Evolutionary conservation across 37 sponge, comb jelly and placozoan species (phyloP).

Genomic region (Mnemiopsis leidyi): DNA sequence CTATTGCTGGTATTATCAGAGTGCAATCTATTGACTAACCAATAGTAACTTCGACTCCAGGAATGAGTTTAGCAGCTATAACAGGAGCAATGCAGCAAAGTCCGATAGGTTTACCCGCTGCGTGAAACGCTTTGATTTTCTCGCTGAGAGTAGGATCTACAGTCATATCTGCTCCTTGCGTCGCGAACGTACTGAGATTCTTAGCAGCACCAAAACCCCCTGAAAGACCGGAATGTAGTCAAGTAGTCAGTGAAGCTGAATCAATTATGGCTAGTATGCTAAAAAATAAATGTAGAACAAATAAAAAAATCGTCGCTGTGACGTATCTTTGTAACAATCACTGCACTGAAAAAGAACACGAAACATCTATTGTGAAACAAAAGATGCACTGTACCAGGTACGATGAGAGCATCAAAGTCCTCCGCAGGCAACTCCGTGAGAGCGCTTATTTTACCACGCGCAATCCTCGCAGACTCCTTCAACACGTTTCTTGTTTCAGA

Average conservation of each 20-base stretch:
- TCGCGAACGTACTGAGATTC: slow-evolving; percentile 81
- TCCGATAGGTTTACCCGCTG: slow-evolving; percentile 82
- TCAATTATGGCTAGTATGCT: too few species aligned
- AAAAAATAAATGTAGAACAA: too few species aligned
- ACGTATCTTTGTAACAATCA: too few species aligned
- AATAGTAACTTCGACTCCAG: slow-evolving; percentile 16
- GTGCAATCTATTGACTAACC: too few species aligned
- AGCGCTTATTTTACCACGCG: slow-evolving; percentile 76
- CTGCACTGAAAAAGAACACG: too few species aligned
- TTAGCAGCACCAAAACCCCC: slow-evolving; percentile 97
- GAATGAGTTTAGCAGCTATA: slow-evolving; percentile 76
- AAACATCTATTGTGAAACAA: too few species aligned
- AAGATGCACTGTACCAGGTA: slow-evolving; percentile 64
- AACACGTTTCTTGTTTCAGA: slow-evolving; percentile 77
- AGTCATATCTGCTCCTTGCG: slow-evolving; percentile 71
- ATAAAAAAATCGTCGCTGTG: too few species aligned
- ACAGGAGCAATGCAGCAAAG: slow-evolving; percentile 88
- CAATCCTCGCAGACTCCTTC: slow-evolving; percentile 87
- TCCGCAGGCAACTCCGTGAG: slow-evolving; percentile 68
- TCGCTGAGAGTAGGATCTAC: slow-evolving; percentile 74
- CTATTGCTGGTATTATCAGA: too few species aligned
- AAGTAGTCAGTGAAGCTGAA: too few species aligned
- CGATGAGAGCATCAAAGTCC: slow-evolving; percentile 70
- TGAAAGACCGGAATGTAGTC: too few species aligned
- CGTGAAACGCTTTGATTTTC: slow-evolving; percentile 72